Evolutionary conservation across 2,888 invertebrate species (phyloP), one percentile per base, ranked within the genome.

Genomic region (Dryomyza anilis): DNA sequence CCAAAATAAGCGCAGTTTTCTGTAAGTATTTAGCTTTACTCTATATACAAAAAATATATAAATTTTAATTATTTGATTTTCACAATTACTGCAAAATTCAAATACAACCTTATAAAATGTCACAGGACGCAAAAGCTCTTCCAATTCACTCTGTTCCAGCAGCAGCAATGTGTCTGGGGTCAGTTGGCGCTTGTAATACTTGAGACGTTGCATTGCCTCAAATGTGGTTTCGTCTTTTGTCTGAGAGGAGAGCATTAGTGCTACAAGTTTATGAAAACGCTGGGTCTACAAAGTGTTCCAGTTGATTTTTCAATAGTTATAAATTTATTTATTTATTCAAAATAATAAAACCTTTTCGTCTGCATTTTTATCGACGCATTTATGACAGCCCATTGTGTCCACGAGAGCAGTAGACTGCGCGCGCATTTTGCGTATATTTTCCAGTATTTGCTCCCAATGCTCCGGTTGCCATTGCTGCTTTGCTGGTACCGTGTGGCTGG

Each of bases 201-300:
- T 86, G 0, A 98, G 86, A 33, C 90, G 87, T 69, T 87, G 85
- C 94, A 99, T 96, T 0, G 97, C 97, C 25, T 91, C 93, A 84
- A 90, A 91, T 0, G 82, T 83, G 2, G 76, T 75, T 69, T 95
- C 91, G 84, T 99, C 99, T 81, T 94, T 97, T 0, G 99, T 99
- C 84, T 98, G 98, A 80, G 97, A 97, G 36, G 98, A 99, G 10
- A 99, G 84, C 96, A 99, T 97, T 50, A 99, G 85, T 0, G 98
- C 91, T 61, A 99, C 85, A 30, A 99, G 84, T 14, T 90, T 88
- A 78, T 98, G 98, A 80, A 92, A 98, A 62, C 98, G 86, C 74
- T 88, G 88, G 0, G 91, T 90, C 94, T 95, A 75, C n/a, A 50
- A 80, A 30, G 27, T 50, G 29, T 29, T 43, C 19, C 29, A 19